Base-by-base conservation (phyloP, 1,140 invertebrate species). In the Campoletis sonorensis region DNA sequence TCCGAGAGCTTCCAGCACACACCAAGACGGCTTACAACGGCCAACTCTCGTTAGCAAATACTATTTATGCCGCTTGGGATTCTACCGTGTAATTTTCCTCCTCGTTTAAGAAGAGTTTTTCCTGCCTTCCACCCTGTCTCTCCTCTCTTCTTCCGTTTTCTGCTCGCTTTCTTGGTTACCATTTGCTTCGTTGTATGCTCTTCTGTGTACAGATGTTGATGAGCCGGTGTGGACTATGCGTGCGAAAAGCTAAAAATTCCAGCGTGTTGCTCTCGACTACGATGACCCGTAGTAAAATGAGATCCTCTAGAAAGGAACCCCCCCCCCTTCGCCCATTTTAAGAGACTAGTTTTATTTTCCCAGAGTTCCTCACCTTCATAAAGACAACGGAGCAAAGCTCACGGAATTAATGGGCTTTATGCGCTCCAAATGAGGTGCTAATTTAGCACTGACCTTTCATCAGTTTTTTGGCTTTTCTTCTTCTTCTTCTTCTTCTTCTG, bases 21-120 rank as follows among this genome's bases (percentile, higher is more conserved):
- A 79, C 54, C 67, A 33, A 70, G 67, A 70, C 67, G 82, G 81
- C 81, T 82, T 76, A 83, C 73, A 83, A 79, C 78, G 70, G 67
- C 75, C 77, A 80, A 82, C 83, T 88, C 82, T 88, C 82, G 83
- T 87, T 88, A 87, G 82, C 73, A 82, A 86, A 86, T 85, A 80
- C 68, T 84, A 83, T 87, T 87, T 86, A 85, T 85, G 78, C 70
- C 16, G 21, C 67, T 27, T 16, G 76, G 73, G 81, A 86, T 85
- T 84, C 84, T 84, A 76, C 45, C 73, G 81, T 82, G 71, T 83
- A 85, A 86, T 81, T 82, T 61, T 37, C 84, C 71, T 81, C 58
- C 79, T 79, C 45, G 61, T 64, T 64, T 64, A 13, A 64, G 45
- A 27, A 30, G 73, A 67, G 79, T 81, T 81, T 64, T 81, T 73